phyloP scores from a whole-genome alignment of 2,113 vertebrate genomes.

The Struthio camelus region DNA sequence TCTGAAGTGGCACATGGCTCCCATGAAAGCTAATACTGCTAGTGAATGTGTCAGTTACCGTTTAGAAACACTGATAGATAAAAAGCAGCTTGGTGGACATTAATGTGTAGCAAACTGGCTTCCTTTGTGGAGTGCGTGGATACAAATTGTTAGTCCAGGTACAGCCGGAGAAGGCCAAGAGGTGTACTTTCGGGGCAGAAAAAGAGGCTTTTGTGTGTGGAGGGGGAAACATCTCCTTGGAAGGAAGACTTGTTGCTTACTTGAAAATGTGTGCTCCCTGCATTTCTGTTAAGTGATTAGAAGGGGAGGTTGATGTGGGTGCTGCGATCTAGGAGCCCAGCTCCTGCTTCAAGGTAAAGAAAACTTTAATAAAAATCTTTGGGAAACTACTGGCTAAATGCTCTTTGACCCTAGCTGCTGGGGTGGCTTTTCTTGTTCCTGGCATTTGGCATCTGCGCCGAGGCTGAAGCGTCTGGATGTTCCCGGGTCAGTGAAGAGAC shows the following conservation, averaged over 20 bases:
- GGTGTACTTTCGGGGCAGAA: not conserved
- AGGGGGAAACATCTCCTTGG: not conserved
- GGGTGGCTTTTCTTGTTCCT: no score
- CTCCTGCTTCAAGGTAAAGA: not conserved
- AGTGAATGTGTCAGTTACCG: not conserved
- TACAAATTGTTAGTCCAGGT: not conserved
- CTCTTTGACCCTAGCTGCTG: not conserved
- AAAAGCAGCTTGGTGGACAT: not conserved
- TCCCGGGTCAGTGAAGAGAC: no score
- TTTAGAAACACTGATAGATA: not conserved
- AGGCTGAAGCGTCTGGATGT: no score
- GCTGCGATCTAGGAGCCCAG: fast-evolving
- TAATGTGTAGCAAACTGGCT: not conserved
- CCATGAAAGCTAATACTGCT: not conserved
- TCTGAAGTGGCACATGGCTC: slow-evolving; percentile 24
- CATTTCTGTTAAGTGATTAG: not conserved
- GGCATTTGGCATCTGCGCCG: no score
- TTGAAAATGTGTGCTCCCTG: not conserved
- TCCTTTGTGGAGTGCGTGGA: not conserved
- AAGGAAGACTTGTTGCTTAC: not conserved
- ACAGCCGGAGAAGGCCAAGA: not conserved
- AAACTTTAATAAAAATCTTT: not conserved
- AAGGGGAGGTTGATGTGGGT: not conserved
- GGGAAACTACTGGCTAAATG: not conserved
- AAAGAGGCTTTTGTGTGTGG: not conserved